These are phyloP conservation scores for Neoseiulus cucumeris DNA, from an alignment of 1,140 invertebrate genomes.

Conservation along the genomic window DNA sequence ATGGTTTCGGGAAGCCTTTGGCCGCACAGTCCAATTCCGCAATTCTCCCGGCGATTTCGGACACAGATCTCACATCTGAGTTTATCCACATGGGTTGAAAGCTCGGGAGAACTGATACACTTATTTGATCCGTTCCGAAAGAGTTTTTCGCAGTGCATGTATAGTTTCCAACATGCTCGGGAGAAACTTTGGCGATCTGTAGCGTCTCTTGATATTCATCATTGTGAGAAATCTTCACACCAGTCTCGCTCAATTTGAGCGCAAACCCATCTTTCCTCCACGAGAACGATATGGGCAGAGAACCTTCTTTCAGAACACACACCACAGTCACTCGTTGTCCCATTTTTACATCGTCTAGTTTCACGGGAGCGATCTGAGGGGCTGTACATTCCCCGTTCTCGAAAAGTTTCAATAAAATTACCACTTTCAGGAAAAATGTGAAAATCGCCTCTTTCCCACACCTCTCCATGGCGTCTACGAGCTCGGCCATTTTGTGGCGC, in stretches of 20 bases:
- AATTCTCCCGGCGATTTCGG: background rate
- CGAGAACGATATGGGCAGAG: too few relatives aligned
- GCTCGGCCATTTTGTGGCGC: too few relatives aligned
- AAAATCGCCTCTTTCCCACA: too few relatives aligned
- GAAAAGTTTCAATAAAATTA: too few relatives aligned
- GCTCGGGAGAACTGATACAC: background rate
- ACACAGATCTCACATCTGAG: background rate
- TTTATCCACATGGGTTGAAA: background rate
- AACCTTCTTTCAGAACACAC: conserved; percentile 22
- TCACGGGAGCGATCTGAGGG: too few relatives aligned
- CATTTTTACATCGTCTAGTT: too few relatives aligned
- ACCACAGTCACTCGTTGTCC: conserved; percentile 24
- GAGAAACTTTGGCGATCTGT: background rate
- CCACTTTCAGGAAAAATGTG: too few relatives aligned
- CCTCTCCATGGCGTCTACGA: too few relatives aligned
- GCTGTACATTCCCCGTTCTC: too few relatives aligned
- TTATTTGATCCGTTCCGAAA: background rate
- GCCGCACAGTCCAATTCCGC: background rate
- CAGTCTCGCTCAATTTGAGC: too few relatives aligned
- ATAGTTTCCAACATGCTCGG: conserved; percentile 1
- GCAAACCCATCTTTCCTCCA: too few relatives aligned
- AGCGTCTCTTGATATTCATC: background rate
- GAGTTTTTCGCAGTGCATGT: background rate
- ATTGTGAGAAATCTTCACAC: background rate
- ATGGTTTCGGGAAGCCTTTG: background rate